Evolutionary conservation across 2,797 vertebrate genomes (phyloP).

Genomic region (Liparis tanakae): DNA sequence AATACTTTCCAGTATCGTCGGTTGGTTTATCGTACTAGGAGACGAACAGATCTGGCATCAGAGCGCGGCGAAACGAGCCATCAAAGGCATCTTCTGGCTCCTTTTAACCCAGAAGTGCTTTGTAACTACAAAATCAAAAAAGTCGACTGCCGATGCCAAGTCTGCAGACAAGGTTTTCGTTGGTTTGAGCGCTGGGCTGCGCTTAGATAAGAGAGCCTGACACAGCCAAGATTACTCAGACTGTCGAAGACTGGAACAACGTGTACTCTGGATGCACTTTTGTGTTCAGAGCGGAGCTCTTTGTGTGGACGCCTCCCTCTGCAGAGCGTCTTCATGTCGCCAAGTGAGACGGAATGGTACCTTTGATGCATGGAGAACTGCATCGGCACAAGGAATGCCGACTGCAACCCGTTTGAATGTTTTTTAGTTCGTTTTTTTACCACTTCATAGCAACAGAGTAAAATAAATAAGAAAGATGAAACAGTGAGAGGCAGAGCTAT

Average conservation of each 20-base stretch:
- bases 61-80: slow-evolving; percentile 24
- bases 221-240: slow-evolving; percentile 65
- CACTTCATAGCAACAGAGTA: slow-evolving; percentile 18
- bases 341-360: slow-evolving; percentile 13
- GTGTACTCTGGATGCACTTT: slow-evolving; percentile 61
- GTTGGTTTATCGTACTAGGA: slow-evolving; percentile 8
- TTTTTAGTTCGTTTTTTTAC: slow-evolving; percentile 24
- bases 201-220: slow-evolving; percentile 59
- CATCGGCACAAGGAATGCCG: slow-evolving; percentile 14
- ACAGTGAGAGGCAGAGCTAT: slow-evolving; percentile 5
- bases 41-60: slow-evolving; percentile 29
- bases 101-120: slow-evolving; percentile 41
- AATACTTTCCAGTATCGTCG: slow-evolving; percentile 14
- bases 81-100: slow-evolving; percentile 25
- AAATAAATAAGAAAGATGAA: not conserved
- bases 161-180: slow-evolving; percentile 55
- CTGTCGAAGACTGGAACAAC: slow-evolving; percentile 56
- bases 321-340: slow-evolving; percentile 16
- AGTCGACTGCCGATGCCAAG: slow-evolving; percentile 44
- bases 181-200: slow-evolving; percentile 52
- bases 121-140: slow-evolving; percentile 40
- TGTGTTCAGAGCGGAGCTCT: slow-evolving; percentile 37
- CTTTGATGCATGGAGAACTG: slow-evolving; percentile 40
- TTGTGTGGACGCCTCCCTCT: slow-evolving; percentile 29
- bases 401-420: slow-evolving; percentile 26